Base-by-base conservation (phyloP, 2,797 vertebrate species). In the Sebastes reedi region DNA sequence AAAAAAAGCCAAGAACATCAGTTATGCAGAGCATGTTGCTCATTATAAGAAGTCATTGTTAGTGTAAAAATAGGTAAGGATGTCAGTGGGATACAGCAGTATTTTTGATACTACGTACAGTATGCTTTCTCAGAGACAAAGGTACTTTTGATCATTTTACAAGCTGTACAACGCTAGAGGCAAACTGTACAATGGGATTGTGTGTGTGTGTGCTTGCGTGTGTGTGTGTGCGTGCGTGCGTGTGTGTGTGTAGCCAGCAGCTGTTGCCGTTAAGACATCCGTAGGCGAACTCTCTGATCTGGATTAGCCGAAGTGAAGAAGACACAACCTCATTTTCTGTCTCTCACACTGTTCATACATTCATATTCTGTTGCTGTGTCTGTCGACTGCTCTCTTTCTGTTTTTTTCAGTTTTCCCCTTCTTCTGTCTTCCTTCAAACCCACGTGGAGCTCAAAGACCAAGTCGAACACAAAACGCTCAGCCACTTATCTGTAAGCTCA, bases 241-340 rank as follows among this genome's bases (percentile, higher is more conserved):
- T 50, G 22, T 13, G 25, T 74, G 50, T 65, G 24, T 80, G 67
- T 83, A 84, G 42, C 81, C 77, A 74, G 64, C 81, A 91, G 84
- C 83, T 86, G 82, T 55, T 86, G 71, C 50, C 24, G 65, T 80
- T 78, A 71, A 83, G 71, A 75, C 62, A 68, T 82, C 69, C 8
- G 20, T 55, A 71, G 75, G 67, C 64, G 42, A 80, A 86, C 73
- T 29, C 68, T 27, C 29, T 79, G 78, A 85, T 80, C 78, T 80
- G 75, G 75, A 87, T 90, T 80, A 83, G 77, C 72, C 69, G 4
- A n/a, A 87, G 29, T 67, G 22, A 84, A 70, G 39, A 77, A 83
- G 32, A 80, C 67, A 64, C 75, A 70, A 81, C 18, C 60, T 46
- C 14, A 46, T 76, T 76, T 46, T 58, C 12, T 64, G 39, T 64